Evolutionary conservation across 2,888 invertebrate species (phyloP).

Genomic region (Crocallis elinguaria): DNA sequence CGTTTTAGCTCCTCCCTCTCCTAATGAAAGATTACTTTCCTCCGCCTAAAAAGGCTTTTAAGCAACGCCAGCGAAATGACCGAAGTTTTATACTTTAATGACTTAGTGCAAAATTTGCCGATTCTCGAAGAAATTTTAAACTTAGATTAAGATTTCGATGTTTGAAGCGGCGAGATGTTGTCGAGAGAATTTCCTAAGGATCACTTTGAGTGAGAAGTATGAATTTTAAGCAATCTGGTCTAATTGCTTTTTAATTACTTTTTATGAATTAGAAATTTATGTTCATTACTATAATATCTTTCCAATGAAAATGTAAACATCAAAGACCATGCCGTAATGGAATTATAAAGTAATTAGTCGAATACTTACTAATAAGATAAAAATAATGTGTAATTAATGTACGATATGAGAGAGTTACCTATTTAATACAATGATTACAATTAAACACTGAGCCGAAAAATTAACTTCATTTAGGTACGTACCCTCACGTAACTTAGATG

Average conservation of each 20-base stretch:
- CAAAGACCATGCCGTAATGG: conserved; percentile 3
- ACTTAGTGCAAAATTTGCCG: conserved; percentile 84
- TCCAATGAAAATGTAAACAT: conserved; percentile 23
- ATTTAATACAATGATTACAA: too few species aligned
- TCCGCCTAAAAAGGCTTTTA: conserved; percentile 84
- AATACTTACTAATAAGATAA: neutral
- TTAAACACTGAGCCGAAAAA: too few species aligned
- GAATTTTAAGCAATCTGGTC: conserved; percentile 77
- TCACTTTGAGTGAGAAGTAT: conserved; percentile 72
- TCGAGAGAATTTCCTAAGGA: conserved; percentile 64
- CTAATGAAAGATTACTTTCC: conserved; percentile 85
- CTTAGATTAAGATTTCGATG: conserved; percentile 84
- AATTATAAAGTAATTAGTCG: neutral
- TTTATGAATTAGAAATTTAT: conserved; percentile 55
- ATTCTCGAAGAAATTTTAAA: conserved; percentile 84
- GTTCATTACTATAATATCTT: conserved; percentile 32
- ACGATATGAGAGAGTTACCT: too few species aligned
- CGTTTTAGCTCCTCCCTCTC: conserved; percentile 81
- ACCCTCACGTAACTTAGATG: too few species aligned
- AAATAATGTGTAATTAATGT: neutral
- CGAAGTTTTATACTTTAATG: conserved; percentile 85
- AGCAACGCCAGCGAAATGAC: conserved; percentile 83
- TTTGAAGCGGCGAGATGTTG: conserved; percentile 79
- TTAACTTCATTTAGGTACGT: too few species aligned
- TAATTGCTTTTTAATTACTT: conserved; percentile 84